Base-by-base conservation (phyloP, 2,888 invertebrate genomes). In the Gasteruption jaculator region DNA sequence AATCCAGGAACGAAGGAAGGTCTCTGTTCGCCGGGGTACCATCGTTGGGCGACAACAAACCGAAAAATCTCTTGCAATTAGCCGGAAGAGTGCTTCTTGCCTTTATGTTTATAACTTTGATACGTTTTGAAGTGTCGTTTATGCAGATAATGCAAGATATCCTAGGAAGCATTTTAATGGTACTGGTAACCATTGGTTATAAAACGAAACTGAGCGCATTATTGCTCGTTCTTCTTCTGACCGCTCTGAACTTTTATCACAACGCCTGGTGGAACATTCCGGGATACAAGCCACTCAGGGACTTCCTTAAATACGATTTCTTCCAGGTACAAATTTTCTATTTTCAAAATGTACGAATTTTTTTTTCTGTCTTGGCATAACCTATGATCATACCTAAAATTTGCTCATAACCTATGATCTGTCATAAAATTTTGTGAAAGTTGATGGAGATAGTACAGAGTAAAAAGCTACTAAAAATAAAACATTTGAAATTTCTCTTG, bases 281-380 rank as follows among this genome's bases (percentile, higher is more conserved):
- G 3, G 81, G 88, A 5, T 90, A 94, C 73, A 93, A 93, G 64
- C 95, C 96, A 39, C 85, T 97, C 57, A 80, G 99, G 71, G 99
- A 99, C 76, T 99, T 99, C 78, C 85, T 99, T 56, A 99, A 99
- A 79, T 99, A 99, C 69, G 99, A 99, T 75, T 99, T 99, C 80
- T 99, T 99, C 87, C 99, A 99, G 84, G 92, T 91, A 72, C 74
- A 66, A 62, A 33, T 34, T 43, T 32, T 45, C 5, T 14, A 16
- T n/a, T 14, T 38, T 77, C 77, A 63, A 76, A 79, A 69, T 79
- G 79, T n/a, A n/a, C n/a, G n/a, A n/a, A n/a, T n/a, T n/a, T n/a
- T n/a, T 44, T 46, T 42, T 16, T 38, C 19, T 33, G 16, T 44
- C 24, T 29, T 41, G 22, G 16, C 19, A 18, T 20, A 16, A 20